phyloP scores from a whole-genome alignment of 2,797 vertebrate species.

The Sebastolobus alascanus region DNA sequence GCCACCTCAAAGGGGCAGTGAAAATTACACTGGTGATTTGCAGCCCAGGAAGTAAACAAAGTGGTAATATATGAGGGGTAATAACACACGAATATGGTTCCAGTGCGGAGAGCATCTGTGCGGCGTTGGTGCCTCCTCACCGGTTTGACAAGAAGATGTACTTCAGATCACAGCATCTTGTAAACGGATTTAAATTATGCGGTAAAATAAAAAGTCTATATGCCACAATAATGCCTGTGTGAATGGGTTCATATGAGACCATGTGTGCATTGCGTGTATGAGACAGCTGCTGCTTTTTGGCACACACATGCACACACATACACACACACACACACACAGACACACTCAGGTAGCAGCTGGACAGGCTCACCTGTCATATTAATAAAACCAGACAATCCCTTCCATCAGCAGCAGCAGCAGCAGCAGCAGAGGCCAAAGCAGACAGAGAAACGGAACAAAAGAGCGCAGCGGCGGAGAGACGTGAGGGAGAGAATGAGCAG shows the following conservation, averaged over 20 bases:
- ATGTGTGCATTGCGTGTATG: slow-evolving; percentile 73
- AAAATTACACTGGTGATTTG: slow-evolving; percentile 76
- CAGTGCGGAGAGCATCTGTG: slow-evolving; percentile 49
- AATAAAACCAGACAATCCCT: slow-evolving; percentile 84
- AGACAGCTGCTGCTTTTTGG: slow-evolving; percentile 80
- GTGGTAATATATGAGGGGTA: slow-evolving; percentile 67
- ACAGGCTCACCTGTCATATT: slow-evolving; percentile 86
- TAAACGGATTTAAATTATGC: slow-evolving; percentile 43
- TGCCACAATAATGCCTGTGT: slow-evolving; percentile 59
- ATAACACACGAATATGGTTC: slow-evolving; percentile 63
- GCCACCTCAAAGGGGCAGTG: slow-evolving; percentile 59
- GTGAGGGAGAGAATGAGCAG: slow-evolving; percentile 45
- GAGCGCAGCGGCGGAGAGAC: slow-evolving; percentile 47
- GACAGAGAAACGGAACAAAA: slow-evolving; percentile 73
- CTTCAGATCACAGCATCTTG: slow-evolving; percentile 41
- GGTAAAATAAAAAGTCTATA: slow-evolving; percentile 57
- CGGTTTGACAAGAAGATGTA: slow-evolving; percentile 21
- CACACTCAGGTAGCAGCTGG: slow-evolving; percentile 85
- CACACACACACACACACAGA: slow-evolving; percentile 39
- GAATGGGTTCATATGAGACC: slow-evolving; percentile 68
- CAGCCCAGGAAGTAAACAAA: slow-evolving; percentile 78
- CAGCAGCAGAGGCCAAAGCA: slow-evolving; percentile 66
- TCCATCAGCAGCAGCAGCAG: slow-evolving; percentile 79
- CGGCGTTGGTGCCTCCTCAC: slow-evolving; percentile 44
- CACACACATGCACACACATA: slow-evolving; percentile 32